phyloP scores from a whole-genome alignment of 2,797 vertebrate genomes.

The Epinephelus coioides region DNA sequence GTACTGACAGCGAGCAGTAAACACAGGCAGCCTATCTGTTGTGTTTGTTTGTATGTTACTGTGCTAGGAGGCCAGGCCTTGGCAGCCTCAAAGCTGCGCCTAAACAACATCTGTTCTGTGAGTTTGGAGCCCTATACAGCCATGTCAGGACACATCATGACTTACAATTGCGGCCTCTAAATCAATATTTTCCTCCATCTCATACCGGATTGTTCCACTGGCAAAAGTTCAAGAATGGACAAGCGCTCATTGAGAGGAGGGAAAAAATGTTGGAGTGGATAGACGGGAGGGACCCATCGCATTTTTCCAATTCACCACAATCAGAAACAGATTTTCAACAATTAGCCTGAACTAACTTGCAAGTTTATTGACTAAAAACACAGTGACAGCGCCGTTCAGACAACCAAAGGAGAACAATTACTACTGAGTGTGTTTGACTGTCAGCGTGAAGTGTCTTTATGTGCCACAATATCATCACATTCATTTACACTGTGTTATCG shows the following conservation, averaged over 20 bases:
- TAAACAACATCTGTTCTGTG: slow-evolving; percentile 72
- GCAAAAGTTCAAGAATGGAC: slow-evolving; percentile 77
- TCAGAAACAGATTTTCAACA: slow-evolving; percentile 78
- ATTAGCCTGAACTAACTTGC: slow-evolving; percentile 65
- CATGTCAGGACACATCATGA: slow-evolving; percentile 67
- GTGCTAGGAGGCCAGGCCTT: slow-evolving; percentile 45
- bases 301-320: slow-evolving; percentile 80
- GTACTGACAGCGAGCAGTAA: slow-evolving; percentile 71
- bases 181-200: slow-evolving; percentile 83
- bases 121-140: slow-evolving; percentile 51
- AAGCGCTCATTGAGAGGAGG: slow-evolving; percentile 69
- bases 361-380: slow-evolving; percentile 64
- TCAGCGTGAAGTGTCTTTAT: slow-evolving; percentile 12
- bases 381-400: slow-evolving; percentile 39
- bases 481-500: background rate
- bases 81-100: slow-evolving; percentile 60
- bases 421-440: slow-evolving; percentile 28
- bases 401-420: slow-evolving; percentile 43
- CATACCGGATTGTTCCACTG: slow-evolving; percentile 78
- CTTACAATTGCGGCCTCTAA: slow-evolving; percentile 72
- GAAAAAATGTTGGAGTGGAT: slow-evolving; percentile 57
- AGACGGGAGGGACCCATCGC: slow-evolving; percentile 60
- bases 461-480: background rate
- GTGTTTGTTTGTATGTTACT: slow-evolving; percentile 74
- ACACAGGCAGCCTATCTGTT: slow-evolving; percentile 65